Evolutionary conservation across 2,797 vertebrate species (phyloP).

Genomic region (Chiroxiphia lanceolata): DNA sequence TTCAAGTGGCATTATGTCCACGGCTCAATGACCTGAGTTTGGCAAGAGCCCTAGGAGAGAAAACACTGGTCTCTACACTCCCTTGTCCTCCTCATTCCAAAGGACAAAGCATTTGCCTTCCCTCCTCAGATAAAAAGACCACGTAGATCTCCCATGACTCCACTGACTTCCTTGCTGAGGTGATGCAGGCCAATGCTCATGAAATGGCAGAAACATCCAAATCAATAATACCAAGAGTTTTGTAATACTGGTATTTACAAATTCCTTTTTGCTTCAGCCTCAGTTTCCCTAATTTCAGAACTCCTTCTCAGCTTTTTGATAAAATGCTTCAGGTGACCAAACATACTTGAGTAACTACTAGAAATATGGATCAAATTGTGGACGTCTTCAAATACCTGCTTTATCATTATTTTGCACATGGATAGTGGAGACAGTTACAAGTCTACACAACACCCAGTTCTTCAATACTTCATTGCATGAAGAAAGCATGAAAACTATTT

Average conservation of each 20-base stretch:
- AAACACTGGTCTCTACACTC: background rate
- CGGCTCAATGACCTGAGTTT: background rate
- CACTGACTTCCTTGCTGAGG: background rate
- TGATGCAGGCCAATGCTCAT: fast-evolving
- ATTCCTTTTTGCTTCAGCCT: background rate
- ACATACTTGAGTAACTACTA: background rate
- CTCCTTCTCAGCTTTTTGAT: background rate
- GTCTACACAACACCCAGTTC: background rate
- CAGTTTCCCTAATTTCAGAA: background rate
- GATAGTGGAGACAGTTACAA: background rate
- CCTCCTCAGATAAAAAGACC: background rate
- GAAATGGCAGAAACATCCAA: background rate
- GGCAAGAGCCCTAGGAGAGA: background rate
- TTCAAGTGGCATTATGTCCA: background rate
- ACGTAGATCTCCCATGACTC: background rate
- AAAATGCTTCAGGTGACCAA: background rate
- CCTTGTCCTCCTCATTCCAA: background rate
- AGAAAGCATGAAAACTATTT: background rate
- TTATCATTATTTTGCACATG: background rate
- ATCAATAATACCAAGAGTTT: background rate
- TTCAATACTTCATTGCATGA: background rate
- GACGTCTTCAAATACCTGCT: background rate
- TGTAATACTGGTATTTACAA: background rate
- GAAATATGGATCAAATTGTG: background rate
- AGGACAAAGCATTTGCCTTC: background rate